Evolutionary conservation across 2,113 vertebrate genomes (phyloP).

Genomic region (Pogonocichla stellata): DNA sequence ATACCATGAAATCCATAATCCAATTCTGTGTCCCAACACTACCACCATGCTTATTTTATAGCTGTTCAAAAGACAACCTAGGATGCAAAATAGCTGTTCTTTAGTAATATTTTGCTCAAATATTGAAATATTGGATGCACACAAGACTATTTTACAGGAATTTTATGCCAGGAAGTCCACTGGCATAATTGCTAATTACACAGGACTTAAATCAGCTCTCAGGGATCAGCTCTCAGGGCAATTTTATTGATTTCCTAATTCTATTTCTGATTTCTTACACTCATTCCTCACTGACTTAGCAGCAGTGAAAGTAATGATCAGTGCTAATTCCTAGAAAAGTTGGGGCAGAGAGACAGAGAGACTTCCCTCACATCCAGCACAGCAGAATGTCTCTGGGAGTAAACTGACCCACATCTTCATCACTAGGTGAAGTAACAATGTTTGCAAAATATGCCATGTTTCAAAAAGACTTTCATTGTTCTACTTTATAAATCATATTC

Average conservation of each 20-base stretch:
- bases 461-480: neutral
- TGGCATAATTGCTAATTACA: neutral
- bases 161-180: neutral
- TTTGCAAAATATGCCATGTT: neutral
- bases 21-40: neutral
- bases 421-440: neutral
- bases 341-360: neutral
- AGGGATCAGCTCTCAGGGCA: neutral
- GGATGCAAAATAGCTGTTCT: neutral
- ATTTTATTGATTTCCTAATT: slow-evolving; percentile 14
- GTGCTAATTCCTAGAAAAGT: neutral
- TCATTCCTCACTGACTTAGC: neutral
- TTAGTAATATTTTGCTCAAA: neutral
- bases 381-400: neutral
- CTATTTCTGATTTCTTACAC: neutral
- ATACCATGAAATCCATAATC: neutral
- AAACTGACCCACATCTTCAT: neutral
- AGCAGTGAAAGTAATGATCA: neutral
- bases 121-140: neutral
- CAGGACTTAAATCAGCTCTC: neutral
- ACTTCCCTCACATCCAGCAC: neutral
- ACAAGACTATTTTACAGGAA: neutral
- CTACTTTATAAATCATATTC: neutral
- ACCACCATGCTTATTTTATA: neutral
- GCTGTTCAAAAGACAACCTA: neutral